Percentiles rank a stretch among this genome's conserved stretches.
Conservation (phyloP, 2,113 vertebrate genomes). For the Coracopsis vasa region DNA sequence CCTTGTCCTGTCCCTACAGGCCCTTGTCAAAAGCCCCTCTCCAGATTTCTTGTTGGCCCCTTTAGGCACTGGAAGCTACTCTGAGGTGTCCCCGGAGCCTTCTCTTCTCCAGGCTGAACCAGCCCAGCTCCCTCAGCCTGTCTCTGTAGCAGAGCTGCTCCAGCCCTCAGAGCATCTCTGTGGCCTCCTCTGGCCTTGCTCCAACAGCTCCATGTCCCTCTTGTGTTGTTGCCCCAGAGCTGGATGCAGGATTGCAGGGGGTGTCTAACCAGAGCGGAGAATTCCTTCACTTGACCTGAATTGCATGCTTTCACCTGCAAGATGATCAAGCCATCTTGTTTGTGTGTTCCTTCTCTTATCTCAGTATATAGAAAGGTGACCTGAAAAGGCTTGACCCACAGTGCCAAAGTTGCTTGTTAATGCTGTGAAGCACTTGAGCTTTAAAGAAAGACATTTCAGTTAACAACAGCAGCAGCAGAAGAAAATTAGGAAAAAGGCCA, state of each 20-base stretch:
- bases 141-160: neutral
- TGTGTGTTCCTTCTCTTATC: neutral
- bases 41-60: neutral
- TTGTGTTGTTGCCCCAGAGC: neutral
- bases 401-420: neutral
- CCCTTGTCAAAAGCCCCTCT: neutral
- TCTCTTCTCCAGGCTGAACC: neutral
- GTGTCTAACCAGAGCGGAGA: neutral
- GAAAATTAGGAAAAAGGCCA: neutral
- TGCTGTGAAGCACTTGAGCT: neutral
- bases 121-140: neutral
- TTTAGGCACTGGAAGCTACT: neutral
- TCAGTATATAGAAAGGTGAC: neutral
- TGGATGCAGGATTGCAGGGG: neutral
- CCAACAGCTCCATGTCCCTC: neutral
- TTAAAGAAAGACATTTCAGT: neutral
- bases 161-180: neutral
- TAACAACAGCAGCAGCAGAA: neutral
- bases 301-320: neutral
- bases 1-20: neutral
- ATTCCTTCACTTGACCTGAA: neutral
- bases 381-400: neutral
- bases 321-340: neutral
- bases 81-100: neutral
- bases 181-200: neutral